Base-by-base conservation (phyloP, 2,113 vertebrate species). In the Gobio gobio region DNA sequence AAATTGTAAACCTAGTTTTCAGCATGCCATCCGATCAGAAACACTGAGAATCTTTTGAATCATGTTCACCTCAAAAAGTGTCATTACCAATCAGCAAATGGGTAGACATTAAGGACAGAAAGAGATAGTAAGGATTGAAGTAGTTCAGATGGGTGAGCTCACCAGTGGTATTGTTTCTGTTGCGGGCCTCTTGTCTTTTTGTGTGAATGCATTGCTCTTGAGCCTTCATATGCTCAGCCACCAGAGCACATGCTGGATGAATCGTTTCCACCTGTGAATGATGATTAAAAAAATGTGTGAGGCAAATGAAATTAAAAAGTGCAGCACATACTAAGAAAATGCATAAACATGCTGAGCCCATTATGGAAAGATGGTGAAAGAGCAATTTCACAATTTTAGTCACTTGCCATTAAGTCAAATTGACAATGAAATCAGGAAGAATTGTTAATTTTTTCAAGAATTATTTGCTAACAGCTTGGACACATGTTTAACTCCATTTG, bases 191-290 rank as follows among this genome's bases (percentile, higher is more conserved):
- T 85, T 89, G 86, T 72, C 61, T 68, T 7, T 89, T 91, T 61
- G 90, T 87, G 29, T 61, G 86, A 63, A 86, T 77, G 82, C 94
- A 95, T n/a, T 92, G 88, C 13, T 95, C 91, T 66, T 93, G 87
- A 72, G 91, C 92, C 83, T 90, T 92, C 90, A 92, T 93, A 89
- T 93, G 94, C 85, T 94, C 93, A 58, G 88, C 43, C 78, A 95
- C 93, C 76, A 93, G 45, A 33, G 89, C 93, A 0, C 94, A 95
- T 88, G 92, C 90, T 20, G 93, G 91, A 84, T 95, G 94, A n/a
- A 94, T 94, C 84, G 94, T 91, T 36, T 93, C 91, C 2, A 84
- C 78, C 94, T 95, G 81, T 5, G 49, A 84, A 78, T 36, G 26
- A 22, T 56, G 7, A 84, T 63, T 43, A 64, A 72, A 51, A 61